These are phyloP conservation scores for Pocillopora verrucosa DNA, from an alignment of 64 coral and sea anemone species.

Conservation along the genomic window DNA sequence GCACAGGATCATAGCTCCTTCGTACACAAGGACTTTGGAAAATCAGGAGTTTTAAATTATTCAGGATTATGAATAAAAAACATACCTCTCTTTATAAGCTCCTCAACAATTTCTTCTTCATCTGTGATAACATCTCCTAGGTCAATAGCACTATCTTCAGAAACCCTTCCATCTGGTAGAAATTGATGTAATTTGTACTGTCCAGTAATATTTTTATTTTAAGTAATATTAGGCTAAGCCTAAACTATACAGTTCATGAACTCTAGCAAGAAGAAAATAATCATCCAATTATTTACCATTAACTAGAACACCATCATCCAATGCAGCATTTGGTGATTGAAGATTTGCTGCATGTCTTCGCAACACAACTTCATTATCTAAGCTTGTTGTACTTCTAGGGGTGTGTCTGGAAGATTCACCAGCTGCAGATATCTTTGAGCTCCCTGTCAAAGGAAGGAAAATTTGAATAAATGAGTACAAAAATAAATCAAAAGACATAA, in stretches of 20 bases:
- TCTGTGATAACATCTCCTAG: constrained; percentile 21
- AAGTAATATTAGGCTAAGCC: not conserved
- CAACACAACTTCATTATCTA: constrained; percentile 11
- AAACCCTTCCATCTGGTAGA: constrained; percentile 34
- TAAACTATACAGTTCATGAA: no score
- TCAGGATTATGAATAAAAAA: not conserved
- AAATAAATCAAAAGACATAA: not conserved
- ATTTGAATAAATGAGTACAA: not conserved
- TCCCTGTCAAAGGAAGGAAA: not conserved
- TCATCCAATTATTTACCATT: not conserved
- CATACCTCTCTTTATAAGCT: constrained; percentile 39
- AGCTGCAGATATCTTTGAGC: not conserved
- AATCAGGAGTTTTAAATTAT: no score
- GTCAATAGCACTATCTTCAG: constrained; percentile 54
- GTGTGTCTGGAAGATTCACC: not conserved
- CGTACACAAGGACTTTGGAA: no score
- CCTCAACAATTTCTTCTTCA: constrained; percentile 29
- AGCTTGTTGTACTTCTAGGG: not conserved
- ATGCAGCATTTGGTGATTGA: not conserved
- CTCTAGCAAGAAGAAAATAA: no score
- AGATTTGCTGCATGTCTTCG: not conserved
- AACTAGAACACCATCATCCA: not conserved
- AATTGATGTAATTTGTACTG: not conserved
- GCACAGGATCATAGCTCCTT: no score
- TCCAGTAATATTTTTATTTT: not conserved